Base-by-base conservation (phyloP, 2,113 vertebrate genomes). In the Mobula birostris region DNA sequence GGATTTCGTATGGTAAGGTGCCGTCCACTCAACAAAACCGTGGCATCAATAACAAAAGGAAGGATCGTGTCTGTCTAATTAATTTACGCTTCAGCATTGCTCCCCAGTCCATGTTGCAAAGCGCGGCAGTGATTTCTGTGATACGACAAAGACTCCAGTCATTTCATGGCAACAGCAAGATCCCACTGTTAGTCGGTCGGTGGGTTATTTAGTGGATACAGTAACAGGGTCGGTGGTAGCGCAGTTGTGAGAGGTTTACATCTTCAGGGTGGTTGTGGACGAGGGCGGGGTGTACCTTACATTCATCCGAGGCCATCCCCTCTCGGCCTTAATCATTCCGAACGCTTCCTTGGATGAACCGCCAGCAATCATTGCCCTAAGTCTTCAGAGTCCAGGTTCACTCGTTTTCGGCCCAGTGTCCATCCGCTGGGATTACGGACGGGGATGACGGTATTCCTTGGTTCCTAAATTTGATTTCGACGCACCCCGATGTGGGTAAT, bases 1-100 rank as follows among this genome's bases (percentile, higher is more conserved):
- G 1, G 32, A 4, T 92, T 95, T 94, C 94, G 82, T 74, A 95
- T 95, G 95, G 95, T 96, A 94, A 96, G 95, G 63, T 14, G 93
- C 14, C 56, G 6, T 1, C 66, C n/a, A 5, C 29, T 19, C 1
- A 68, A 24, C 72, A 68, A 66, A 70, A 27, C 56, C 27, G 7
- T 12, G 8, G 12, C 8, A 24, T 82, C 36, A 61, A 5, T 8
- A 11, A 56, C 1, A 6, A 21, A 63, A 32, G 56, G 7, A 94
- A 94, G 79, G 78, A 80, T 32, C 61, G 8, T 94, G 90, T 94
- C 92, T 5, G 87, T 61, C 95, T 94, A 83, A 8, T 32, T 32
- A 32, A 21, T 90, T 94, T 11, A 40, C 56, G 0, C 7, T 9
- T 27, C 40, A 2, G 0, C 8, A 21, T 7, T 80, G 0, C 36